Percentiles rank a stretch among this genome's conserved stretches.
phyloP scores from a whole-genome alignment of 2,888 invertebrate species.

The Halictus quadricinctus region DNA sequence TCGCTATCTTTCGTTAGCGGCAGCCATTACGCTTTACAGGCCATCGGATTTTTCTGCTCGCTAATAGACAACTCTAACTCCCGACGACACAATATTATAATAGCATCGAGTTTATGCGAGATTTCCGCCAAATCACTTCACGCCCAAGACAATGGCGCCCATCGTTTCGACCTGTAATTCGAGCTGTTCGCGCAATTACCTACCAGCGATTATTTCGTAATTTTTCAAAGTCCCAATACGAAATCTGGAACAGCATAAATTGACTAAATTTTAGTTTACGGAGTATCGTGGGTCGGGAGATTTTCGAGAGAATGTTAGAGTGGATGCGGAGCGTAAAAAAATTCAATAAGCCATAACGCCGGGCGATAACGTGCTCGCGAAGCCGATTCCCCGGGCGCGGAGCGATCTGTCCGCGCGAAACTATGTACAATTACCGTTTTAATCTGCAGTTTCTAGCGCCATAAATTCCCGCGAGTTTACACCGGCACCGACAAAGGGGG shows the following conservation, averaged over 20 bases:
- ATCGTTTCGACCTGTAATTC: conserved; percentile 18
- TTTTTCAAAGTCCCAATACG: no score
- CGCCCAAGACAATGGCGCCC: not conserved
- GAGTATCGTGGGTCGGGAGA: not conserved
- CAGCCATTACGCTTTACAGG: conserved; percentile 57
- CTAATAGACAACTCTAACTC: conserved; percentile 5
- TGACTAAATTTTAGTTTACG: not conserved
- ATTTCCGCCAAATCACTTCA: not conserved
- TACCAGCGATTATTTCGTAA: no score
- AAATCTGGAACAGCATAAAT: no score
- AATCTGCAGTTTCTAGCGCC: conserved; percentile 50
- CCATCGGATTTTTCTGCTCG: conserved; percentile 64
- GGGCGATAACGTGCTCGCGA: conserved; percentile 37
- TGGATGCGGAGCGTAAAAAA: conserved; percentile 1
- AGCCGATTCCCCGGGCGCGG: conserved; percentile 29
- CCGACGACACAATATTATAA: not conserved
- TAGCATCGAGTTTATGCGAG: not conserved
- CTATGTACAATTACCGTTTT: conserved; percentile 56
- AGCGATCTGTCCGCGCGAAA: conserved; percentile 51
- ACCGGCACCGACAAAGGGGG: conserved; percentile 57
- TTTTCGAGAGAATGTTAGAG: not conserved
- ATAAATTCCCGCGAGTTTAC: conserved; percentile 48
- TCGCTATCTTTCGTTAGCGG: conserved; percentile 61
- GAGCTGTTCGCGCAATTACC: not conserved
- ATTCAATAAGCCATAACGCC: conserved; percentile 44